Conservation (phyloP, 1,140 invertebrate genomes). For the Adoxophyes honmai region DNA sequence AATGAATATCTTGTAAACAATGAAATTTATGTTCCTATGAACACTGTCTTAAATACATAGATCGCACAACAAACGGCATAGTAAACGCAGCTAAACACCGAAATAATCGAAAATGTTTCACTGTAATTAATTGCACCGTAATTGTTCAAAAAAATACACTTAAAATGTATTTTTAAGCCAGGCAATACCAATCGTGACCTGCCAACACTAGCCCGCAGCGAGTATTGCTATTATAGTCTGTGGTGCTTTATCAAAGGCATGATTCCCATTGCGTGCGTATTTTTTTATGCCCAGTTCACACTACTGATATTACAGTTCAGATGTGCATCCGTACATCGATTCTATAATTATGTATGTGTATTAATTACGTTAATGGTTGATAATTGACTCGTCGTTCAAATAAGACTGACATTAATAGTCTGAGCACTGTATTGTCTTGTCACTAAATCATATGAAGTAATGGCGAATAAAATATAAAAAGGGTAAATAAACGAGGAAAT, state of each 20-base stretch:
- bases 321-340: slow-evolving; percentile 15
- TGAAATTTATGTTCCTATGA: too few relatives aligned
- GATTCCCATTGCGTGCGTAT: slow-evolving; percentile 11
- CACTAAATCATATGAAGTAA: not conserved
- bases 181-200: not conserved
- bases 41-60: too few relatives aligned
- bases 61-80: too few relatives aligned
- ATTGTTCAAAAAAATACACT: too few relatives aligned
- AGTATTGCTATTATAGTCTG: not conserved
- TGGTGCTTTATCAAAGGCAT: not conserved
- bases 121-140: too few relatives aligned
- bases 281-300: slow-evolving; percentile 25
- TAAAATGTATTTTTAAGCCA: not conserved
- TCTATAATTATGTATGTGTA: slow-evolving; percentile 19
- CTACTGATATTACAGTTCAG: slow-evolving; percentile 3
- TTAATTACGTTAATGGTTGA: slow-evolving; percentile 6
- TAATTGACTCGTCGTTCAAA: slow-evolving; percentile 1
- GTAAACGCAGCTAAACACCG: too few relatives aligned
- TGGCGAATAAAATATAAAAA: too few relatives aligned
- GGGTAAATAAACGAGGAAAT: too few relatives aligned
- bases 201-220: not conserved
- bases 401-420: not conserved
- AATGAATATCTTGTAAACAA: not conserved
- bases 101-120: too few relatives aligned
- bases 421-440: not conserved